Evolutionary conservation across 2,113 vertebrate species (phyloP).

Genomic region (Cercocebus atys): DNA sequence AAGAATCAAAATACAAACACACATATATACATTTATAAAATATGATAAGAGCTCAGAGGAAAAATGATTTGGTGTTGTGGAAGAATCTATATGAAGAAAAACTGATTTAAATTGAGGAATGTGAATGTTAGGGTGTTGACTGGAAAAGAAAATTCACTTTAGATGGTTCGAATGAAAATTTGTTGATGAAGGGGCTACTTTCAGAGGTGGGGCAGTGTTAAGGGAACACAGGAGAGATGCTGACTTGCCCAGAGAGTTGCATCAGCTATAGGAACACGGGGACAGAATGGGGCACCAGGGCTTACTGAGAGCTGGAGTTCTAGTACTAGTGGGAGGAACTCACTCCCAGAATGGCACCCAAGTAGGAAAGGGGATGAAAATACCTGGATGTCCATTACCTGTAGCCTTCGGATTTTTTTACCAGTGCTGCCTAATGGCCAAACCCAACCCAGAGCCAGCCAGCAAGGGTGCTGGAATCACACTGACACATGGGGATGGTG

Average conservation of each 20-base stretch:
- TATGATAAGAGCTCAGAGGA: background rate
- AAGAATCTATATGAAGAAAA: background rate
- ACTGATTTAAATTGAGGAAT: background rate
- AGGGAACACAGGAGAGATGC: background rate
- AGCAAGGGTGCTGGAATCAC: background rate
- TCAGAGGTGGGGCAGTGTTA: background rate
- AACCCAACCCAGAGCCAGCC: background rate
- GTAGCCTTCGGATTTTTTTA: background rate
- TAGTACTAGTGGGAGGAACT: background rate
- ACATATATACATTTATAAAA: background rate
- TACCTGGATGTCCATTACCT: background rate
- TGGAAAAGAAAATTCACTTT: conserved; percentile 20
- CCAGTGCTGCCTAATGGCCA: background rate
- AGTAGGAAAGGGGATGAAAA: background rate
- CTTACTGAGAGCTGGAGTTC: background rate
- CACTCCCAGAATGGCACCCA: background rate
- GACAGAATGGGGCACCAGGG: background rate
- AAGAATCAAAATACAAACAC: conserved; percentile 19
- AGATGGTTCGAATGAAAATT: background rate
- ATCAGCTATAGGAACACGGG: background rate
- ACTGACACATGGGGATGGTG: background rate
- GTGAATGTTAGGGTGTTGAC: background rate
- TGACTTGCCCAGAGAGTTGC: background rate
- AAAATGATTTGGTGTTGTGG: background rate
- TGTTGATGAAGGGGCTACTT: background rate